A percentile compares a stretch with the other conserved stretches of the same genome.
Conservation (phyloP, 2,113 vertebrate species). For the Phalacrocorax carbo region DNA sequence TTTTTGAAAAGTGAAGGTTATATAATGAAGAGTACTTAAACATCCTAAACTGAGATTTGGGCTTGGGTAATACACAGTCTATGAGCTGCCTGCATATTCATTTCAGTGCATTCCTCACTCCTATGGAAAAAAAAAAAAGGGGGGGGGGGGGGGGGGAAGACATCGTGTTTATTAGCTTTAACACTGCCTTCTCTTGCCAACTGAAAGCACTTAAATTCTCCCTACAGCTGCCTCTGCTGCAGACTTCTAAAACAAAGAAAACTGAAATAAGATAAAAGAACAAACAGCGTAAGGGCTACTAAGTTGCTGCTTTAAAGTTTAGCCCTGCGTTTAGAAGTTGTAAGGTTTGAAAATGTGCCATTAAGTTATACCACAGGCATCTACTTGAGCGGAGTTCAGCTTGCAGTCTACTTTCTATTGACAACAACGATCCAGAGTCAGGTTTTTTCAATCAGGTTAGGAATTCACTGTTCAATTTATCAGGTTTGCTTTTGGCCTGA, state of each 20-base stretch:
- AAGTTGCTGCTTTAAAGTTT: slow-evolving; percentile 40
- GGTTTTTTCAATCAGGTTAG: slow-evolving; percentile 57
- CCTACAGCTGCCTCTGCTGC: neutral
- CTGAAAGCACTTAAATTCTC: slow-evolving; percentile 40
- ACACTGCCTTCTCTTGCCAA: slow-evolving; percentile 18
- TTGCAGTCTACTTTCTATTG: slow-evolving; percentile 21
- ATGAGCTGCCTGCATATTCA: slow-evolving; percentile 4
- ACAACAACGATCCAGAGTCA: slow-evolving; percentile 5
- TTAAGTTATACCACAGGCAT: slow-evolving; percentile 47
- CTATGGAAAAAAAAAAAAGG: neutral
- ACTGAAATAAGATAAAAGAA: slow-evolving; percentile 25
- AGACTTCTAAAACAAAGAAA: slow-evolving; percentile 36
- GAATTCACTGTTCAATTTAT: slow-evolving; percentile 55
- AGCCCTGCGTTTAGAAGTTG: slow-evolving; percentile 25
- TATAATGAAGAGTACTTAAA: slow-evolving; percentile 11
- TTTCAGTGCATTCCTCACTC: slow-evolving; percentile 17
- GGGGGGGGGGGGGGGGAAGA: neutral
- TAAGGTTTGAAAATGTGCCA: slow-evolving; percentile 46
- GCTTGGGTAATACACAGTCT: neutral
- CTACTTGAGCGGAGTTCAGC: neutral
- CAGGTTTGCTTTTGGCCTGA: slow-evolving; percentile 50
- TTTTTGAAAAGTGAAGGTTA: slow-evolving; percentile 1
- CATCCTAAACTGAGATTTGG: neutral
- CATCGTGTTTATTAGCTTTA: slow-evolving; percentile 43
- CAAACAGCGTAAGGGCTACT: slow-evolving; percentile 18